A percentile compares a stretch with the other conserved stretches of the same genome.
Conservation (phyloP, 2,113 vertebrate species). For the Alectura lathami region DNA sequence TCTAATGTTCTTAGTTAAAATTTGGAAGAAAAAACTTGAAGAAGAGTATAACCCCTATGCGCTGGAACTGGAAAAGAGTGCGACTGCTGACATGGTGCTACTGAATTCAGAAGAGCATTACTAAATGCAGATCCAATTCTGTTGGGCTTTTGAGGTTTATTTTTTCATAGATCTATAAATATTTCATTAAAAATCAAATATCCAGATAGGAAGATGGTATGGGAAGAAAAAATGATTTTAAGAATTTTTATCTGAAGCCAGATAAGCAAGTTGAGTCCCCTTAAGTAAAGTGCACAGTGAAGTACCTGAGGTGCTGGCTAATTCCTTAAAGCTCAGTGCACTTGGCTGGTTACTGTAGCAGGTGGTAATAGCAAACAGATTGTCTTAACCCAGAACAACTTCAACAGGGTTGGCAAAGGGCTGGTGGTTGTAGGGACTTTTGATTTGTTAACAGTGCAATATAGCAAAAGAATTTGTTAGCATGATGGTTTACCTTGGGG, state of each 20-base stretch:
- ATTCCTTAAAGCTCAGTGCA: not conserved
- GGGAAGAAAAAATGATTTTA: not conserved
- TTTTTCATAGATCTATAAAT: not conserved
- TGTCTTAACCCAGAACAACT: not conserved
- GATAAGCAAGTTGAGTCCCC: not conserved
- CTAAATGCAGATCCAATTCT: conserved; percentile 28
- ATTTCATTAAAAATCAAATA: not conserved
- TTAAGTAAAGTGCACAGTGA: not conserved
- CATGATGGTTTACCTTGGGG: not conserved
- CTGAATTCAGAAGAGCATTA: conserved; percentile 63
- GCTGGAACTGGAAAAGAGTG: conserved; percentile 72
- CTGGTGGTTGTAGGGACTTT: not conserved
- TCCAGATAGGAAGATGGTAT: not conserved
- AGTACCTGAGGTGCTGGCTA: not conserved
- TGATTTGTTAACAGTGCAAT: not conserved
- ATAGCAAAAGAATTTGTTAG: not conserved
- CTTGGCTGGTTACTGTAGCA: not conserved
- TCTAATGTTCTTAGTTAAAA: conserved; percentile 70
- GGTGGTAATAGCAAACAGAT: not conserved
- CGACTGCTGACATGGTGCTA: conserved; percentile 59
- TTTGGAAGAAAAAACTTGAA: conserved; percentile 80
- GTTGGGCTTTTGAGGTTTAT: not conserved
- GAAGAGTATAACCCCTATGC: conserved; percentile 71
- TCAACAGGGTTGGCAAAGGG: not conserved
- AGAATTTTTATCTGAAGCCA: not conserved